phyloP scores from a whole-genome alignment of 2,113 vertebrate species.

The Baryphthengus martii region DNA sequence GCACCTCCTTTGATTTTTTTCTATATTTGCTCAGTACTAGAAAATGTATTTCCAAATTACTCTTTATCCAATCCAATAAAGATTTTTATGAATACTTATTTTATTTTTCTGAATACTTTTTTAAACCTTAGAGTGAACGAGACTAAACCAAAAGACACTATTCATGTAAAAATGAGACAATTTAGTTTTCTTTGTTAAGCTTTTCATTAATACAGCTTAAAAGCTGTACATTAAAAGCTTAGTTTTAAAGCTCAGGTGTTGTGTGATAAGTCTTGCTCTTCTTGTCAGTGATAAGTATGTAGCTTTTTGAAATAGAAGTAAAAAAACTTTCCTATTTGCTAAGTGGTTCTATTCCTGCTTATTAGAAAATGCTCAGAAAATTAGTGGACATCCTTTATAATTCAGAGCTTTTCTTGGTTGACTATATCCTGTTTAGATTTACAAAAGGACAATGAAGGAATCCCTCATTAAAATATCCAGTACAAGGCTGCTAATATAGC shows the following conservation, averaged over 20 bases:
- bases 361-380: neutral
- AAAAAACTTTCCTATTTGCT: neutral
- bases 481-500: neutral
- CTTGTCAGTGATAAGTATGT: neutral
- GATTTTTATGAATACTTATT: neutral
- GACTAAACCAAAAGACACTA: neutral
- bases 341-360: neutral
- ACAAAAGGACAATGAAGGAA: neutral
- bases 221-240: too few species aligned
- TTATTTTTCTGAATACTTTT: neutral
- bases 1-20: neutral
- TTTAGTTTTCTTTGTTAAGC: neutral
- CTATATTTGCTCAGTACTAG: neutral
- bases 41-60: neutral
- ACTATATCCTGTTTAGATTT: neutral
- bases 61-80: neutral
- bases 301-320: neutral
- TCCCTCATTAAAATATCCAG: neutral
- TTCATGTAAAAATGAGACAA: neutral
- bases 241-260: neutral
- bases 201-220: neutral
- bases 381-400: neutral
- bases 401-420: neutral
- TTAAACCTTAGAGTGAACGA: neutral
- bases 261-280: neutral